Evolutionary conservation across 2,113 vertebrate genomes (phyloP).

Genomic region (Microcebus ravelobensis): DNA sequence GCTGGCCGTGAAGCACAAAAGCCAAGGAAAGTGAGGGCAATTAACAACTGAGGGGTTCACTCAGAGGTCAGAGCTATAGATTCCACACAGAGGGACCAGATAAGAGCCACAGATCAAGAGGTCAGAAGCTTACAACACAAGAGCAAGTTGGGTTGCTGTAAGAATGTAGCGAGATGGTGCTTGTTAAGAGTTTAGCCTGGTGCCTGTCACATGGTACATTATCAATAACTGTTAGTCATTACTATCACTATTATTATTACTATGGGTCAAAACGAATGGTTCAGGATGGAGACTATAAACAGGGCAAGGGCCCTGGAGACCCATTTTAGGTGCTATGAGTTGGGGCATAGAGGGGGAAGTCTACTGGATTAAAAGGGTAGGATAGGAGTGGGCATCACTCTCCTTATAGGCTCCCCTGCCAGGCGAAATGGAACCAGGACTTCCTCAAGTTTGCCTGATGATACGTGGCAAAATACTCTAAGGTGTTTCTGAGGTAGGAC

Average conservation of each 20-base stretch:
- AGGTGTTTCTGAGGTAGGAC: conserved; percentile 71
- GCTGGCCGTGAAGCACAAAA: conserved; percentile 64
- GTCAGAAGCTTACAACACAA: conserved; percentile 62
- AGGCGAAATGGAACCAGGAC: conserved; percentile 41
- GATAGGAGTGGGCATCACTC: conserved; percentile 47
- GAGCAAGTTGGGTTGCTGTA: conserved; percentile 44
- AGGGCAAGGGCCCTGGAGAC: conserved; percentile 44
- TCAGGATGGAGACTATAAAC: conserved; percentile 58
- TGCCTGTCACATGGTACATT: conserved; percentile 48
- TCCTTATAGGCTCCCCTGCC: conserved; percentile 54
- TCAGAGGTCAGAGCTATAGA: conserved; percentile 56
- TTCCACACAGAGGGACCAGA: conserved; percentile 52
- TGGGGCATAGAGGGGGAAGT: conserved; percentile 28
- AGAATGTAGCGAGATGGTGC: conserved; percentile 49
- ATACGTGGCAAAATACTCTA: conserved; percentile 69
- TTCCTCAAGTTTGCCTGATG: conserved; percentile 70
- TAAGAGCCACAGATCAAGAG: conserved; percentile 46
- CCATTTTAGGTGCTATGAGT: conserved; percentile 55
- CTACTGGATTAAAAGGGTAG: conserved; percentile 51
- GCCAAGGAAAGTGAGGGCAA: conserved; percentile 48
- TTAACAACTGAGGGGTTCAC: conserved; percentile 51
- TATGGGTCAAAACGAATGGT: conserved; percentile 53
- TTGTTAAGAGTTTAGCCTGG: conserved; percentile 53
- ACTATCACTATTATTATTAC: conserved; percentile 49
- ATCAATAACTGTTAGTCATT: conserved; percentile 56